phyloP scores from a whole-genome alignment of 2,797 vertebrate species.

The Sebastiscus albofasciatus region DNA sequence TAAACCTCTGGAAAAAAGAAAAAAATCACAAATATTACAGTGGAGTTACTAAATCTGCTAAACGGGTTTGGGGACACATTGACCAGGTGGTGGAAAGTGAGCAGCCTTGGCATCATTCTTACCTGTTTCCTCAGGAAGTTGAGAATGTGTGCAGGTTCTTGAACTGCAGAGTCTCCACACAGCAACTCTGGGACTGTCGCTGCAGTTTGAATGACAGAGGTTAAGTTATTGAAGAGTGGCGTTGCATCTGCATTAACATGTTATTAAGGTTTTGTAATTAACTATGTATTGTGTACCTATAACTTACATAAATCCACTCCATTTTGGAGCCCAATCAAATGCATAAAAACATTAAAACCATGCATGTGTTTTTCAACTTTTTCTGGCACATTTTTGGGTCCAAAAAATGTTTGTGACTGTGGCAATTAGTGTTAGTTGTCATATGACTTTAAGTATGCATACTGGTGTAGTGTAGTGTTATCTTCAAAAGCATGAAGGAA shows the following conservation, averaged over 20 bases:
- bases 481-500: background rate
- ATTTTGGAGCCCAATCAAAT: background rate
- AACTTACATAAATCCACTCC: background rate
- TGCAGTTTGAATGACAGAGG: slow-evolving; percentile 54
- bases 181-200: slow-evolving; percentile 89
- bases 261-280: background rate
- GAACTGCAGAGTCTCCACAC: slow-evolving; percentile 84
- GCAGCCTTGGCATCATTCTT: background rate
- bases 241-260: background rate
- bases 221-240: background rate
- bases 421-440: background rate
- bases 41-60: background rate
- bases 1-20: slow-evolving; percentile 85
- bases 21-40: background rate
- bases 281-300: background rate
- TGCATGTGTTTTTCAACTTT: background rate
- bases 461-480: background rate
- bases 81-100: background rate
- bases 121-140: slow-evolving; percentile 95
- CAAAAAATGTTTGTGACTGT: background rate
- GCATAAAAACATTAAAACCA: background rate
- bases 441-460: background rate
- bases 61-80: background rate
- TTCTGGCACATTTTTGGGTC: background rate
- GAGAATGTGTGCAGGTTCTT: slow-evolving; percentile 92